Evolutionary conservation across 1,140 invertebrate genomes (phyloP), one percentile per base, ranked within the genome.

Genomic region (Amyelois transitella): DNA sequence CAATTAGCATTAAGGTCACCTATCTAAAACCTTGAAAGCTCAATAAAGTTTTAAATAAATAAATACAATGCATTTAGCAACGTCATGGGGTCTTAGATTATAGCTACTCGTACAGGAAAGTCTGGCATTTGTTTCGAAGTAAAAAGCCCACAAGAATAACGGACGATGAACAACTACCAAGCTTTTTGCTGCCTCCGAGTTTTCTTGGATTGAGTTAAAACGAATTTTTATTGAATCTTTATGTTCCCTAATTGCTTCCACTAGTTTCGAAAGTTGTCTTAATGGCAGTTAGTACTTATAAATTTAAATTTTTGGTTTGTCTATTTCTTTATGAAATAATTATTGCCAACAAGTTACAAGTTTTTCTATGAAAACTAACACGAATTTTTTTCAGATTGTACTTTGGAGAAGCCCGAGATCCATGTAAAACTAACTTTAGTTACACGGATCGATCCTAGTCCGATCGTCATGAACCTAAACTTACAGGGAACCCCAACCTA

Each of bases 131-230:
- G 60, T 47, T 66, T 66, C 60, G 56, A 53, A 60, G 57, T 55
- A 57, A 63, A 65, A 62, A 66, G 60, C 55, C 54, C 57, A 65
- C 55, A 65, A 66, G 60, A 60, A 66, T 63, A 63, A 63, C 58
- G 51, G 62, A 55, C 8, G 47, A 43, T 28, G 57, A 43, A 32
- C 28, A 52, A 43, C 54, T 58, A 47, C 53, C 55, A 48, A 21
- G 22, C 55, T 62, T 66, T 62, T 59, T 66, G 57, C 60, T 24
- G 55, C 52, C 51, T 10, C 12, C 8, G 12, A 12, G 47, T 62
- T 60, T 66, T 52, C 52, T 62, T 53, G 48, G 28, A 32, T 32
- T 50, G 28, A 32, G 28, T 32, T 32, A 32, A 32, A 32, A 10
- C 28, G 28, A 32, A 32, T 32, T 32, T 32, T 32, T 10, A 32